Conservation (phyloP, 2,113 vertebrate species). For the Lampris incognitus region DNA sequence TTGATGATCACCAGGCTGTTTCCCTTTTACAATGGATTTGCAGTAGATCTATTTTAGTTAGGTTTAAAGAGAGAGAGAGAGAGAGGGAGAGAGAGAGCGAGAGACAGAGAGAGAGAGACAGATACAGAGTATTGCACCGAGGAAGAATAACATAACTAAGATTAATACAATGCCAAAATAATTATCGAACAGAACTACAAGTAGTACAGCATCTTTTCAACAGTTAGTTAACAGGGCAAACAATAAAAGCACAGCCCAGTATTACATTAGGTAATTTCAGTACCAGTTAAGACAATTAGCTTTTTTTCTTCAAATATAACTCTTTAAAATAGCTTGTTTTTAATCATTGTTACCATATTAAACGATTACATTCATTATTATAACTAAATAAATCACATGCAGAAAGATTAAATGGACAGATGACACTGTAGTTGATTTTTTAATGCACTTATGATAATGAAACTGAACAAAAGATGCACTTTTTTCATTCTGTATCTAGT, state of each 20-base stretch:
- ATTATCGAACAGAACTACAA: slow-evolving; percentile 74
- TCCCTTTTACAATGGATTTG: slow-evolving; percentile 87
- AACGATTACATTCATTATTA: slow-evolving; percentile 91
- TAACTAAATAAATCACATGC: slow-evolving; percentile 90
- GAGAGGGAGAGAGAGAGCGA: slow-evolving; percentile 77
- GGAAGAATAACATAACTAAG: slow-evolving; percentile 78
- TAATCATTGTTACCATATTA: slow-evolving; percentile 81
- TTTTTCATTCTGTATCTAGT: slow-evolving; percentile 53
- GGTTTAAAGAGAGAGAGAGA: slow-evolving; percentile 77
- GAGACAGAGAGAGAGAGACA: slow-evolving; percentile 73
- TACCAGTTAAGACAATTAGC: slow-evolving; percentile 87
- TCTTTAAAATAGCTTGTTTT: slow-evolving; percentile 81
- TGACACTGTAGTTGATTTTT: slow-evolving; percentile 74
- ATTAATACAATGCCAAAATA: slow-evolving; percentile 81
- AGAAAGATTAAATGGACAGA: slow-evolving; percentile 88
- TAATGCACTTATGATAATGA: slow-evolving; percentile 48
- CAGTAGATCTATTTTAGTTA: slow-evolving; percentile 82
- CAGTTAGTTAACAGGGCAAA: slow-evolving; percentile 85
- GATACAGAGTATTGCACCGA: slow-evolving; percentile 86
- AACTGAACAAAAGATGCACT: slow-evolving; percentile 56
- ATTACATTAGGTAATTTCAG: slow-evolving; percentile 85
- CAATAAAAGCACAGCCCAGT: slow-evolving; percentile 85
- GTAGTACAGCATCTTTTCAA: slow-evolving; percentile 83
- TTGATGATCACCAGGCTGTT: slow-evolving; percentile 87
- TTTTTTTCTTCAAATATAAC: slow-evolving; percentile 82